These are phyloP conservation scores for Dasysyrphus tricinctus DNA, from an alignment of 2,888 invertebrate genomes.

Conservation along the genomic window DNA sequence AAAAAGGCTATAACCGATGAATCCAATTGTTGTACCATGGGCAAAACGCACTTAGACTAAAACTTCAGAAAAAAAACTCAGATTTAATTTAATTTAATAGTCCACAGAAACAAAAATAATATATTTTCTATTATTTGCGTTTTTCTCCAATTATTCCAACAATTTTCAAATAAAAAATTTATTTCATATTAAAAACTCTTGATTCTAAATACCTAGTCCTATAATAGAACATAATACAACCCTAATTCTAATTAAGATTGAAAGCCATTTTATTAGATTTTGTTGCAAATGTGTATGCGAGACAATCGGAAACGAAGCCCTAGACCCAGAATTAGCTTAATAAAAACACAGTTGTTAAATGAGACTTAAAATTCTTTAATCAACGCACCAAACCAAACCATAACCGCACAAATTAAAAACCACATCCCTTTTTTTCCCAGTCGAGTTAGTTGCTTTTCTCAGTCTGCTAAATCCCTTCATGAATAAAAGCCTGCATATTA, in stretches of 20 bases:
- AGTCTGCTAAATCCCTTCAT: conserved; percentile 69
- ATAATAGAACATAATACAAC: neutral
- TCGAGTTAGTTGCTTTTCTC: conserved; percentile 9
- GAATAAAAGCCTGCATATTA: conserved; percentile 56
- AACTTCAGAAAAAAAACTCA: no score
- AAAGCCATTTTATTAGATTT: conserved; percentile 63
- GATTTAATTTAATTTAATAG: no score
- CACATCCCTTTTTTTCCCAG: conserved; percentile 48
- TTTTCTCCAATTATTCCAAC: no score
- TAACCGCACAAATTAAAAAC: conserved; percentile 72
- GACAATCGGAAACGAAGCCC: conserved; percentile 29
- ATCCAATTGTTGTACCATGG: no score
- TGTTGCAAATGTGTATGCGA: neutral
- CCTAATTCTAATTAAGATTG: conserved; percentile 66
- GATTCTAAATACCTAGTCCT: neutral
- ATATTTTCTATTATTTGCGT: no score
- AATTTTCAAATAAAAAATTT: neutral
- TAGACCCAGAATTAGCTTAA: conserved; percentile 12
- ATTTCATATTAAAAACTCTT: neutral
- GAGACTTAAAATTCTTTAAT: conserved; percentile 69
- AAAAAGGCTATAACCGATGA: no score
- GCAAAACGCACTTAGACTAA: no score
- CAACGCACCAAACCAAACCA: conserved; percentile 39
- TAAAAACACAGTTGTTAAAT: conserved; percentile 67
- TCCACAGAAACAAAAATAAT: no score